Conservation (phyloP, 2,797 vertebrate genomes). For the Falco peregrinus region DNA sequence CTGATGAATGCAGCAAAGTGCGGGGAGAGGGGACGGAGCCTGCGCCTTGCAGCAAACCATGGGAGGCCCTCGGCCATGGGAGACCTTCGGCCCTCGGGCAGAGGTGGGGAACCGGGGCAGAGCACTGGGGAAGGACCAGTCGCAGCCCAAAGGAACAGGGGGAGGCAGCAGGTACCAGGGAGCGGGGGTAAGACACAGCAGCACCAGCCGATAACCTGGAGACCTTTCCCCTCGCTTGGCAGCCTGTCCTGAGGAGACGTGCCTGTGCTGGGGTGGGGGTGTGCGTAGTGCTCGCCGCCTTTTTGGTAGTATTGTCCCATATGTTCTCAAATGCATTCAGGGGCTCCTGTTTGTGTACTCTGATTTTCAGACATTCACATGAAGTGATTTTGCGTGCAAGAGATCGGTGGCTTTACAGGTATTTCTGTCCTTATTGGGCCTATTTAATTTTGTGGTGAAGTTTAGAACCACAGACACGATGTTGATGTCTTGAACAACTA, state of each 20-base stretch:
- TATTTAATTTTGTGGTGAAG: neutral
- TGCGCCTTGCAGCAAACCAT: neutral
- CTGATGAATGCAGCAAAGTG: neutral
- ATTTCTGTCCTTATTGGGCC: neutral
- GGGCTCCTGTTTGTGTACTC: neutral
- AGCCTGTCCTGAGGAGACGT: neutral
- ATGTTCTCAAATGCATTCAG: too few relatives aligned
- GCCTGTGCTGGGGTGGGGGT: neutral
- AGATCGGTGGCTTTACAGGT: neutral
- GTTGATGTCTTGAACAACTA: neutral
- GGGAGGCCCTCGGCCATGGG: accelerated
- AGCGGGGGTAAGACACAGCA: neutral
- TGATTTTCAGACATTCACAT: neutral
- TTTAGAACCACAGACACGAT: neutral
- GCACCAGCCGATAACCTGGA: neutral
- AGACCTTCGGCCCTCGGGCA: accelerated
- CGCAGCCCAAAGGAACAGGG: neutral
- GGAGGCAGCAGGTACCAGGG: neutral
- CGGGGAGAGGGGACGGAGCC: neutral
- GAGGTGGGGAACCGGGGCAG: neutral
- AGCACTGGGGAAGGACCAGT: neutral
- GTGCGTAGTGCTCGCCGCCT: neutral
- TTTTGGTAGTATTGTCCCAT: neutral
- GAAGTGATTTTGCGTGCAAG: neutral
- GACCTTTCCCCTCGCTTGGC: neutral